These are phyloP conservation scores for Passer montanus DNA, from an alignment of 2,113 vertebrate species.

Conservation along the genomic window DNA sequence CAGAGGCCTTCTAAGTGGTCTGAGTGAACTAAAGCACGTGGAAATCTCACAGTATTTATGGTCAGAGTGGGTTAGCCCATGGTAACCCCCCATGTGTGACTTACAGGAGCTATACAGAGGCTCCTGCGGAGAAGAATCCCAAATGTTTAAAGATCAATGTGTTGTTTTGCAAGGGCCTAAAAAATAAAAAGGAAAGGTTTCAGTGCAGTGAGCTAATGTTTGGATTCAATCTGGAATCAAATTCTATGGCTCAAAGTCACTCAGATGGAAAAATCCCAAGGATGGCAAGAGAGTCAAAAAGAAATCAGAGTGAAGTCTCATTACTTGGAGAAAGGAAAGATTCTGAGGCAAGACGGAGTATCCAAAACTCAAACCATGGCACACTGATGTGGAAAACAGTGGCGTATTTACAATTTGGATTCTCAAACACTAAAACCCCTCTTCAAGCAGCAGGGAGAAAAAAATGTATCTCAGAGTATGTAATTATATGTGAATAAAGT, in stretches of 20 bases:
- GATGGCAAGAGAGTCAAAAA: not conserved
- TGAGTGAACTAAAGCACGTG: rapidly evolving
- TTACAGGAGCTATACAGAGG: not conserved
- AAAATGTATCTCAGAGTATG: not conserved
- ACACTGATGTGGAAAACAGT: not conserved
- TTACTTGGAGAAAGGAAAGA: not conserved
- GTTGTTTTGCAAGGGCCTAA: not conserved
- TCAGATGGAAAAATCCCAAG: not conserved
- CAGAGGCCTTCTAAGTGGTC: not conserved
- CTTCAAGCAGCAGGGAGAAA: not conserved
- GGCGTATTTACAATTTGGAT: not conserved
- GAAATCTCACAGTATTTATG: not conserved
- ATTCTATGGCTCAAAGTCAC: not conserved
- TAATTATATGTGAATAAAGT: not conserved
- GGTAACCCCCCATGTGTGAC: not conserved
- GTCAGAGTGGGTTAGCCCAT: not conserved
- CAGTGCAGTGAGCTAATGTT: not conserved
- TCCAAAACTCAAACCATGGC: not conserved
- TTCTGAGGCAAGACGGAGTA: not conserved
- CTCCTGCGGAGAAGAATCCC: not conserved
- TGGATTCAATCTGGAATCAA: not conserved
- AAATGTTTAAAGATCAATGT: not conserved
- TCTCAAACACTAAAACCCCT: not conserved
- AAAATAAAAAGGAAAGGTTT: not conserved
- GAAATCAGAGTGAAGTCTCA: not conserved